Percentiles rank a stretch among this genome's conserved stretches.
phyloP scores from a whole-genome alignment of 2,888 invertebrate species.

The Phengaris alcon region DNA sequence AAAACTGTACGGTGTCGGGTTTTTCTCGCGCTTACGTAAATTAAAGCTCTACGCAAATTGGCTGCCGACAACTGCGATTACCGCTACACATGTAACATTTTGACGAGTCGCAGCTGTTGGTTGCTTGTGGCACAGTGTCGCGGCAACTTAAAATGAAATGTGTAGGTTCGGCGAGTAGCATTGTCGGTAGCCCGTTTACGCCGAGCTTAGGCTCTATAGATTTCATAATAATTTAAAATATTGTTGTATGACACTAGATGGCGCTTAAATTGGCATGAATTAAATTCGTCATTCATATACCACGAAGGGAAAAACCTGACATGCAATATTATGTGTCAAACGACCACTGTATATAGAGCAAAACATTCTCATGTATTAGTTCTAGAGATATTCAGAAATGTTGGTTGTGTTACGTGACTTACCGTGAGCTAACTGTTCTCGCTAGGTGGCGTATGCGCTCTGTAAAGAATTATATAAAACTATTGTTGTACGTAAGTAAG shows the following conservation, averaged over 20 bases:
- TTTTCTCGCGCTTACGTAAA: background rate
- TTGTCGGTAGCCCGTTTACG: too few relatives aligned
- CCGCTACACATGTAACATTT: too few relatives aligned
- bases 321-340: constrained; percentile 29
- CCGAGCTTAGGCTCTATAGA: background rate
- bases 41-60: background rate
- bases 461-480: background rate
- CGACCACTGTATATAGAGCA: constrained; percentile 34
- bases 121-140: too few relatives aligned
- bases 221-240: background rate
- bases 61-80: too few relatives aligned
- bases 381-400: background rate
- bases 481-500: background rate
- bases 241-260: background rate
- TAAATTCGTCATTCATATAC: background rate
- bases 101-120: too few relatives aligned
- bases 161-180: too few relatives aligned
- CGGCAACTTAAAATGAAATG: too few relatives aligned
- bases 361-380: constrained; percentile 12
- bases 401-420: background rate
- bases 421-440: background rate
- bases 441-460: background rate
- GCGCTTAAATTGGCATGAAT: background rate
- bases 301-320: constrained; percentile 6
- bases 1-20: background rate